Conservation (phyloP, 2,113 vertebrate genomes). For the Clarias batrachus region DNA sequence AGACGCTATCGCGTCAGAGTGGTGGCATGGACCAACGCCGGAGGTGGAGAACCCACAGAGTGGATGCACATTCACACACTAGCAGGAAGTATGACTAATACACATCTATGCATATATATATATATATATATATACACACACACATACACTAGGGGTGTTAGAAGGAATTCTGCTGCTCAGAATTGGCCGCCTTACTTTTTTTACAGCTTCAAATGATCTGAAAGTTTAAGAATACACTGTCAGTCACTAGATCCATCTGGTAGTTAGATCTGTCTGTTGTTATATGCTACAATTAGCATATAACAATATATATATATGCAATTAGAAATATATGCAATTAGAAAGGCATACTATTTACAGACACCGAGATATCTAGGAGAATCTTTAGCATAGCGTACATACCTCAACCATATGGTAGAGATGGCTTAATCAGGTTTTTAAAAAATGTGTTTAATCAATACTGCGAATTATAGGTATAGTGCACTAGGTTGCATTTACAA, state of each 20-base stretch:
- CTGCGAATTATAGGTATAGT: no score
- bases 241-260: background rate
- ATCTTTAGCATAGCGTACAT: no score
- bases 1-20: conserved; percentile 87
- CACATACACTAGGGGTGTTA: background rate
- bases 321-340: no score
- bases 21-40: conserved; percentile 85
- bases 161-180: background rate
- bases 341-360: no score
- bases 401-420: no score
- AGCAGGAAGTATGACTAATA: conserved; percentile 81
- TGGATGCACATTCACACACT: conserved; percentile 84
- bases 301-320: no score
- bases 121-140: no score
- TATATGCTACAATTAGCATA: no score
- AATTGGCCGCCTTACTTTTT: background rate
- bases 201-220: background rate
- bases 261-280: background rate
- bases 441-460: no score
- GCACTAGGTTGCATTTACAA: no score
- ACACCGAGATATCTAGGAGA: no score
- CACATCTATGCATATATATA: background rate
- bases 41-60: conserved; percentile 78
- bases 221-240: background rate
- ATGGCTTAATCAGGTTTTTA: no score